Conservation (phyloP, 2,113 vertebrate species). For the Hypanus sabinus region DNA sequence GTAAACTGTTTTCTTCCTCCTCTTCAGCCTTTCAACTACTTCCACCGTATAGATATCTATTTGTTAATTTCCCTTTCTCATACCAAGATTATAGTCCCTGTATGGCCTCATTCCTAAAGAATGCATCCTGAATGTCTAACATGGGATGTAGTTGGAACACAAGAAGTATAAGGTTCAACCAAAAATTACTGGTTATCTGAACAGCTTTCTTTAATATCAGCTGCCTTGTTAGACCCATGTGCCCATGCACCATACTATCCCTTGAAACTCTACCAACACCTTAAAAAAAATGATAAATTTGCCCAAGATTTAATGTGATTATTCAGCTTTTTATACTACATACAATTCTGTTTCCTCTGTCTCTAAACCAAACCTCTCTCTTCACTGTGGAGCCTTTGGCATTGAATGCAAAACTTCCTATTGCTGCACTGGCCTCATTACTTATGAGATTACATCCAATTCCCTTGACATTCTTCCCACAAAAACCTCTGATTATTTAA, state of each 20-base stretch:
- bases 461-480: background rate
- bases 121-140: no score
- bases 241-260: background rate
- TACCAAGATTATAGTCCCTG: no score
- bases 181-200: no score
- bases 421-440: background rate
- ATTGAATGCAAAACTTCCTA: background rate
- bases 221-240: background rate
- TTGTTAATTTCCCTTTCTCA: no score
- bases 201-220: no score
- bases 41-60: no score
- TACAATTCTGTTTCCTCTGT: background rate
- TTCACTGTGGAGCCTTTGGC: background rate
- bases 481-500: background rate
- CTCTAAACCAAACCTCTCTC: background rate
- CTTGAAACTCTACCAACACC: background rate
- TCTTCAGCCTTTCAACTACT: no score
- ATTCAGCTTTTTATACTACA: background rate
- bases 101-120: no score
- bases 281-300: background rate
- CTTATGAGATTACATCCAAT: background rate
- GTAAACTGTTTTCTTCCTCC: no score
- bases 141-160: no score
- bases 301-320: background rate
- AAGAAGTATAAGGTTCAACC: no score